Conservation (phyloP, 1,140 invertebrate species). For the Sinella curviseta region DNA sequence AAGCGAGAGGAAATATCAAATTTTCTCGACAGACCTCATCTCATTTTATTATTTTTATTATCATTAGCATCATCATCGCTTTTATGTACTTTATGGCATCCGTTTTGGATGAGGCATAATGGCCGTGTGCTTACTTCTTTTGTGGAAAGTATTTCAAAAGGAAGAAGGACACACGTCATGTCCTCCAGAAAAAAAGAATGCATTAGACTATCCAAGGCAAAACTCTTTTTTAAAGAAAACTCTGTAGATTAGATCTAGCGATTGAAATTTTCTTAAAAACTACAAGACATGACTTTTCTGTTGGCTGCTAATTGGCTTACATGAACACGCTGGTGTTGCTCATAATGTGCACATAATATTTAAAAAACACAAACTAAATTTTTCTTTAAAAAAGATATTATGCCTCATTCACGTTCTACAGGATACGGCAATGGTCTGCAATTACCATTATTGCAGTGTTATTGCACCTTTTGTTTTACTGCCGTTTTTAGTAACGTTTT, state of each 20-base stretch:
- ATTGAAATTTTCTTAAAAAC: not conserved
- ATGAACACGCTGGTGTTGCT: not conserved
- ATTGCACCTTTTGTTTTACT: conserved; percentile 16
- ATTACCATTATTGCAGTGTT: conserved; percentile 8
- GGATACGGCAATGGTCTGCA: conserved; percentile 1
- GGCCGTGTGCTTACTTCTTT: not conserved
- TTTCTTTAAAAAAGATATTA: not conserved
- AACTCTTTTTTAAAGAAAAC: too few relatives aligned
- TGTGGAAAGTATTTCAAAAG: not conserved
- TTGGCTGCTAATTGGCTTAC: conserved; percentile 20
- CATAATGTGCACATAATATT: not conserved
- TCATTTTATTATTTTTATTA: too few relatives aligned
- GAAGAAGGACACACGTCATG: conserved; percentile 24
- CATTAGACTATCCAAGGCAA: not conserved
- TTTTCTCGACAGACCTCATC: conserved; percentile 10
- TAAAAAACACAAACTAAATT: not conserved
- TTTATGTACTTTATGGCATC: conserved; percentile 21
- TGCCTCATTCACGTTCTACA: not conserved
- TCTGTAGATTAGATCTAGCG: too few relatives aligned
- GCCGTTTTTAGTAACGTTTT: too few relatives aligned
- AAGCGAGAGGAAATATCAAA: conserved; percentile 19
- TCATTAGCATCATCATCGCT: not conserved
- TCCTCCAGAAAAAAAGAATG: conserved; percentile 14
- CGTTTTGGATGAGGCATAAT: not conserved
- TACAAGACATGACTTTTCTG: not conserved